Evolutionary conservation across 2,113 vertebrate species (phyloP).

Genomic region (Channa maculata): DNA sequence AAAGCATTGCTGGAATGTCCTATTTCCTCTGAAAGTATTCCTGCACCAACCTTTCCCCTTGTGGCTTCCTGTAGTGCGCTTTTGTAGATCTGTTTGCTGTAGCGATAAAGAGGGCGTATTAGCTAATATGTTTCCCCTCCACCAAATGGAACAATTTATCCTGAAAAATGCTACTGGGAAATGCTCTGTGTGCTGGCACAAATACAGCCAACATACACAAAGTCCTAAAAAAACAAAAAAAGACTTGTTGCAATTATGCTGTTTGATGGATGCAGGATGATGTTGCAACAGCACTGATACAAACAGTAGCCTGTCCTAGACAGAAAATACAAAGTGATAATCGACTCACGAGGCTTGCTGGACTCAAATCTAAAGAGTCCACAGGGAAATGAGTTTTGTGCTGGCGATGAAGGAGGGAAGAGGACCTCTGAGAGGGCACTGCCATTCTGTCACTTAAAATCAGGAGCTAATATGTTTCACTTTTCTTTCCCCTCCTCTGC

Average conservation of each 20-base stretch:
- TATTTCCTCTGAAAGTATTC: constrained; percentile 75
- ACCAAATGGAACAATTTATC: constrained; percentile 61
- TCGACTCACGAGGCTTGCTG: constrained; percentile 3
- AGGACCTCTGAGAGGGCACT: constrained; percentile 55
- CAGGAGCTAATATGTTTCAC: constrained; percentile 86
- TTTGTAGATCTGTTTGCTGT: constrained; percentile 64
- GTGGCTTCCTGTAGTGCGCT: constrained; percentile 72
- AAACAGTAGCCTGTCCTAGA: constrained; percentile 57
- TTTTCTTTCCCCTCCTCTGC: constrained; percentile 78
- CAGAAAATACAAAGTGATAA: constrained; percentile 43
- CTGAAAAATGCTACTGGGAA: constrained; percentile 42
- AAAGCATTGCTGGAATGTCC: constrained; percentile 80
- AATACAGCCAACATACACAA: constrained; percentile 47
- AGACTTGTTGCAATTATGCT: constrained; percentile 32
- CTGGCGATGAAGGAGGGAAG: constrained; percentile 34
- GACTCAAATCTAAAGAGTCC: constrained; percentile 26
- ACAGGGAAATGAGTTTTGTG: constrained; percentile 55
- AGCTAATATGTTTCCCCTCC: constrained; percentile 64
- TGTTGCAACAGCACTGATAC: constrained; percentile 45
- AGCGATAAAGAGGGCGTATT: constrained; percentile 73
- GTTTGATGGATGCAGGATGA: constrained; percentile 43
- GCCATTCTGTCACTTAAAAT: constrained; percentile 81
- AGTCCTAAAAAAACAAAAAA: constrained; percentile 20
- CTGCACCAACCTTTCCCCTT: constrained; percentile 61
- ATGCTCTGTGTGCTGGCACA: constrained; percentile 21